These are phyloP conservation scores for human (Homo sapiens) DNA, from an alignment of 2,113 vertebrate species.

Conservation along the genomic window DNA sequence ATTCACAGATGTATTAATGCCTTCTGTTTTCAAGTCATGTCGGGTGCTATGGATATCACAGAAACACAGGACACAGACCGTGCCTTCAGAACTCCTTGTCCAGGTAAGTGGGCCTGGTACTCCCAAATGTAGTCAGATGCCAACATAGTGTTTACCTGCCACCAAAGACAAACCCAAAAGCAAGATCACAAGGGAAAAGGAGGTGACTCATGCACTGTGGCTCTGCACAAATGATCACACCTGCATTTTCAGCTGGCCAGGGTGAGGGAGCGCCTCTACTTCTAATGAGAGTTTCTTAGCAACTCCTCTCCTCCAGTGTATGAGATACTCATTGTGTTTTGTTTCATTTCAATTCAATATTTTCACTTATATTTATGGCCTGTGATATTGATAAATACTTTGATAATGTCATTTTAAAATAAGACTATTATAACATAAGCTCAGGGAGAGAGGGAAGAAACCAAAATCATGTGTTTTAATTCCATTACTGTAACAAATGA, in stretches of 20 bases:
- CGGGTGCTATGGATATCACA: rapidly evolving
- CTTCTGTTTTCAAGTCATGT: not conserved
- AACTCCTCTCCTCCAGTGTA: not conserved
- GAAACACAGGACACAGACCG: no score
- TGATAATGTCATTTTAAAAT: not conserved
- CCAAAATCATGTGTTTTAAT: rapidly evolving
- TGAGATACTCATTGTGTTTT: not conserved
- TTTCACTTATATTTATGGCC: not conserved
- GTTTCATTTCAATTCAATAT: not conserved
- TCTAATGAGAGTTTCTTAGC: not conserved
- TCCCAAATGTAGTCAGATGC: rapidly evolving
- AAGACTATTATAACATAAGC: no score
- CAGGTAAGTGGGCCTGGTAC: rapidly evolving
- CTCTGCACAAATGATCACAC: not conserved
- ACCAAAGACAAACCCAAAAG: not conserved
- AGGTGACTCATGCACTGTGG: rapidly evolving
- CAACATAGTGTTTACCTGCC: rapidly evolving
- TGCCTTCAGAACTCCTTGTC: rapidly evolving
- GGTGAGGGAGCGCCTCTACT: not conserved
- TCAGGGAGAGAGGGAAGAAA: not conserved
- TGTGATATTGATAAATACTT: not conserved
- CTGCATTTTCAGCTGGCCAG: no score
- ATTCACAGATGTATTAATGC: rapidly evolving
- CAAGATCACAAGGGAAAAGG: no score
- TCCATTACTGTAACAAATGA: not conserved